A percentile compares a stretch with the other conserved stretches of the same genome.
Conservation (phyloP, 2,888 invertebrate species). For the Ennomos quercinarius region DNA sequence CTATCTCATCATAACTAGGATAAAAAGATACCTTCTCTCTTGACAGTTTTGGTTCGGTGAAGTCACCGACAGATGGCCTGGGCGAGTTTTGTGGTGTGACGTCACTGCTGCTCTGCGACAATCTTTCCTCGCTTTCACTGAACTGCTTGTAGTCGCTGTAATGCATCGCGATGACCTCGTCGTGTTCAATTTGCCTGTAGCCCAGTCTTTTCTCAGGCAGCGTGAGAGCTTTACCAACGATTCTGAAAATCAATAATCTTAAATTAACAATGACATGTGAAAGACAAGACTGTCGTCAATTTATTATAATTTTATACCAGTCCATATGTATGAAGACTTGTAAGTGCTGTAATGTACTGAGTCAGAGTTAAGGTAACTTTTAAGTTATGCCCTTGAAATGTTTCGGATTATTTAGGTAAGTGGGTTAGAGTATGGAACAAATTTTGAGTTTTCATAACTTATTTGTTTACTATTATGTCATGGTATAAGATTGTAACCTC, state of each 20-base stretch:
- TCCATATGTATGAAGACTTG: slow-evolving; percentile 2
- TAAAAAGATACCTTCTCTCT: slow-evolving; percentile 62
- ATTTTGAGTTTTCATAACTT: neutral
- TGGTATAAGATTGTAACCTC: neutral
- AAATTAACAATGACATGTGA: slow-evolving; percentile 1
- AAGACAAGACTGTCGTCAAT: slow-evolving; percentile 14
- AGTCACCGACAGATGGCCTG: slow-evolving; percentile 61
- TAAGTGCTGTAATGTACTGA: neutral
- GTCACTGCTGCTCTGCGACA: slow-evolving; percentile 77
- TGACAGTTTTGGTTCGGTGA: slow-evolving; percentile 57
- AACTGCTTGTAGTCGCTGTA: slow-evolving; percentile 76
- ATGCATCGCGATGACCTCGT: slow-evolving; percentile 77
- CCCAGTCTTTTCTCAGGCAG: slow-evolving; percentile 65
- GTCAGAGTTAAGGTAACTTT: slow-evolving; percentile 3
- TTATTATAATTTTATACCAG: slow-evolving; percentile 9
- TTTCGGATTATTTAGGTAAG: slow-evolving; percentile 20
- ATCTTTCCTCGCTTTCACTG: slow-evolving; percentile 75
- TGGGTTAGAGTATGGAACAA: slow-evolving; percentile 16
- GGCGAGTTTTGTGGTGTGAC: slow-evolving; percentile 80
- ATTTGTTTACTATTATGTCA: neutral
- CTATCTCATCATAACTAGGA: slow-evolving; percentile 56
- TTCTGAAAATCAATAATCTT: slow-evolving; percentile 61
- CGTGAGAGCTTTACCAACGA: slow-evolving; percentile 70
- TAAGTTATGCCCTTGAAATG: slow-evolving; percentile 12
- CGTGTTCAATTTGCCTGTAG: slow-evolving; percentile 71